Evolutionary conservation across 2,797 vertebrate genomes (phyloP).

Genomic region (Sebastes jordani): DNA sequence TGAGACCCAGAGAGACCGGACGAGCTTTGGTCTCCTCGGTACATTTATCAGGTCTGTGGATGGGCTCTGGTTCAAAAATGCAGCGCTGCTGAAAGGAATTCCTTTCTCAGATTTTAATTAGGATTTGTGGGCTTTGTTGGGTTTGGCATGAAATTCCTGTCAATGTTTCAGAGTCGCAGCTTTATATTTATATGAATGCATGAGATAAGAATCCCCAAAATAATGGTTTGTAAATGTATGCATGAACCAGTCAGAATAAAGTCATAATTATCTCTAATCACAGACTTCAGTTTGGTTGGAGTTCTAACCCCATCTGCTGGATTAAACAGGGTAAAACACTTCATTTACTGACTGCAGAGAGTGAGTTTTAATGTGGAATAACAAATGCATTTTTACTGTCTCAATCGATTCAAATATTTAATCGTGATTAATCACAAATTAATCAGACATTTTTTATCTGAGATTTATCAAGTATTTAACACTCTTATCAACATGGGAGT

Average conservation of each 20-base stretch:
- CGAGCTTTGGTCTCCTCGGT: neutral
- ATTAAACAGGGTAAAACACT: neutral
- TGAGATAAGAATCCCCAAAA: neutral
- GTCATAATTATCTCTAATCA: neutral
- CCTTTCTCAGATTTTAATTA: slow-evolving; percentile 28
- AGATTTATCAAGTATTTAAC: too few species aligned
- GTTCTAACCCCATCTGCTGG: slow-evolving; percentile 65
- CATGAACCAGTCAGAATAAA: neutral
- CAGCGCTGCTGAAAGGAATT: slow-evolving; percentile 24
- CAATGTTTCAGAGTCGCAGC: neutral
- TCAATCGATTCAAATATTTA: too few species aligned
- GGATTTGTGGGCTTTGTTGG: slow-evolving; percentile 25
- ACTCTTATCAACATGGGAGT: too few species aligned
- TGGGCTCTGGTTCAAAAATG: slow-evolving; percentile 15
- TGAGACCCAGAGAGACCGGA: neutral
- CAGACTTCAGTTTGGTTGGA: slow-evolving; percentile 3
- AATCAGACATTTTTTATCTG: too few species aligned
- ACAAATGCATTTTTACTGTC: neutral
- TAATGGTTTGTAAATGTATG: neutral
- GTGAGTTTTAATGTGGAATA: neutral
- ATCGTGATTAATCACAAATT: too few species aligned
- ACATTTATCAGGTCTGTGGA: slow-evolving; percentile 7
- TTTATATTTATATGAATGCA: neutral
- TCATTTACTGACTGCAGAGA: neutral
- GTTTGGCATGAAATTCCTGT: slow-evolving; percentile 11